Evolutionary conservation across 2,888 invertebrate genomes (phyloP), one percentile per base, ranked within the genome.

Genomic region (Protodeltote pygarga): DNA sequence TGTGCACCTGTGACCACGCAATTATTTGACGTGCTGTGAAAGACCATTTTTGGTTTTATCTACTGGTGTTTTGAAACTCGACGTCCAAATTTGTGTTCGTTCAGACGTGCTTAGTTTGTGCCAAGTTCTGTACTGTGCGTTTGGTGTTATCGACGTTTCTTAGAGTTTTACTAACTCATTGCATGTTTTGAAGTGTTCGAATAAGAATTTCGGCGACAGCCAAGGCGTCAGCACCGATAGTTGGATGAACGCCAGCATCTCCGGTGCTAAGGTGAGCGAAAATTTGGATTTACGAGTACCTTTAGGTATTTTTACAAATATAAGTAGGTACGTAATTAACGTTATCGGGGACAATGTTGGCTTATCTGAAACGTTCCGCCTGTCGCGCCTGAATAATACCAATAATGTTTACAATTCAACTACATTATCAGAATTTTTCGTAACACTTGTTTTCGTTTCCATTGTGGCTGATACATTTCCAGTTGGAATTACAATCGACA

Each of bases 241-340:
- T 92, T 91, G 92, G 91, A 91, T 91, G 91, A 87, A 88, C 87
- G 89, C 92, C 91, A 92, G 89, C 76, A 83, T 77, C 79, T 81
- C 85, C 77, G 79, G 83, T 83, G 75, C 87, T 87, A 86, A 92
- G 91, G 91, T 91, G 81, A 89, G 88, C 71, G 68, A 77, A 74
- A 75, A 74, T 62, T 71, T 64, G 65, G 50, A 75, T 76, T 70
- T 65, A 45, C 57, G 62, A 66, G 71, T 55, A 71, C 64, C 61
- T 69, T 53, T 67, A 69, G 59, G 54, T 67, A 65, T 73, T 72
- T 67, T 62, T 58, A 51, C 46, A 50, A 63, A 72, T 65, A 55
- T 63, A 67, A 35, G 46, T 54, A 67, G 37, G 46, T 54, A 41
- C 52, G 52, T 71, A 69, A 71, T 68, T 67, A 64, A 64, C 47